These are phyloP conservation scores for Pelmatolapia mariae DNA, from an alignment of 2,113 vertebrate species.

Conservation along the genomic window DNA sequence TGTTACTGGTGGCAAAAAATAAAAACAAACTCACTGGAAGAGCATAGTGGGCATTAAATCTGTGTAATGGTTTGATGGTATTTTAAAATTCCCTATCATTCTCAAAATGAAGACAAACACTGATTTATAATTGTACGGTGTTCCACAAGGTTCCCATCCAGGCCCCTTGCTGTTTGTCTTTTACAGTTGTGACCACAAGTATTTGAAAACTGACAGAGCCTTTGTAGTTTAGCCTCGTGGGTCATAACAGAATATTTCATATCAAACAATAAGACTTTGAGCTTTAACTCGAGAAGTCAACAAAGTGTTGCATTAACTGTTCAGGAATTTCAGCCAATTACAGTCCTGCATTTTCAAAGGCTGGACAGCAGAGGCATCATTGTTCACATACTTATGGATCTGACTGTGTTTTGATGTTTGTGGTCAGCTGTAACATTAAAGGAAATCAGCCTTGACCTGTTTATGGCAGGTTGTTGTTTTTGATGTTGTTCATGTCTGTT, in stretches of 20 bases:
- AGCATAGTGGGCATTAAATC: not conserved
- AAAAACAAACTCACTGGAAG: not conserved
- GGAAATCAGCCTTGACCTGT: not conserved
- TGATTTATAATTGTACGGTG: not conserved
- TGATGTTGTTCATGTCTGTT: not conserved
- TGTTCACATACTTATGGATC: not conserved
- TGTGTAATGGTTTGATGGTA: not conserved
- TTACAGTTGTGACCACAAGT: not conserved
- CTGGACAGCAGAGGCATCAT: not conserved
- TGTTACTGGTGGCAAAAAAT: not conserved
- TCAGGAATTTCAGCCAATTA: not conserved
- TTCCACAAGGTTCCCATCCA: not conserved
- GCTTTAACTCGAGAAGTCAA: not conserved
- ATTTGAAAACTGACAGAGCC: not conserved
- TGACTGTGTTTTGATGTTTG: not conserved
- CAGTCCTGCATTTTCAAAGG: not conserved
- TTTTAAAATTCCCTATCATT: not conserved
- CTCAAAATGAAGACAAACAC: not conserved
- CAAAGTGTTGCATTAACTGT: not conserved
- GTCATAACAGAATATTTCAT: not conserved
- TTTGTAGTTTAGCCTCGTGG: not conserved
- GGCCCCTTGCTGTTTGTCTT: not conserved
- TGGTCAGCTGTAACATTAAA: not conserved
- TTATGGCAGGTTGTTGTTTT: not conserved
- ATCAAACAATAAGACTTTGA: not conserved